Evolutionary conservation across 2,113 vertebrate genomes (phyloP), one percentile per base, ranked within the genome.

Genomic region (Oostethus manadensis): DNA sequence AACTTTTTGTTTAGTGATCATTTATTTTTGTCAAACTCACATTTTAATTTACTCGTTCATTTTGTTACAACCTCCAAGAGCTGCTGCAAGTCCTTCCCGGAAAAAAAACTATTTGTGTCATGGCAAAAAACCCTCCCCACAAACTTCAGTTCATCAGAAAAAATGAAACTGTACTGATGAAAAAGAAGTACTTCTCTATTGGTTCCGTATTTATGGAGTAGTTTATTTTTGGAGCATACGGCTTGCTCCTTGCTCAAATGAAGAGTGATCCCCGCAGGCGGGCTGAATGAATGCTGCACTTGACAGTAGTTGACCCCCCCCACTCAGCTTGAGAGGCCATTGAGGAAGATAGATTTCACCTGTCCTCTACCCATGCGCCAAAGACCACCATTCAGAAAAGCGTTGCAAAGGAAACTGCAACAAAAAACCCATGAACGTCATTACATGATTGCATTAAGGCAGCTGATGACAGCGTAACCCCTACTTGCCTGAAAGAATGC

Each of bases 251-350:
- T 51, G 53, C 17, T 38, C 26, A 54, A 76, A 79, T 79, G 64
- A 75, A 74, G 18, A 49, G 51, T 14, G 0, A 55, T 51, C 58
- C 57, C 53, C 51, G 62, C 58, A 66, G 58, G 66, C 57, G 4
- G 38, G 38, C 33, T 8, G 57, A 33, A 35, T 51, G 45, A 84
- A 78, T 42, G 69, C 64, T 46, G 45, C 73, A 82, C 71, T 82
- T 66, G 60, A 80, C 74, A 55, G 65, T 58, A 35, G 51, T 49
- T 33, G 71, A 64, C 66, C 70, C 67, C 61, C 67, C 64, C 64
- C 62, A 60, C 62, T 70, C 68, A 23, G 48, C 44, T 73, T 76
- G 47, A 55, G 56, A 67, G 55, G 44, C 5, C 10, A 35, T 63
- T 3, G 55, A 63, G 26, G 71, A 66, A 73, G 64, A 58, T 57